Percentiles rank a stretch among this genome's conserved stretches.
phyloP scores from a whole-genome alignment of 2,113 vertebrate genomes.

The Megaceryle torquata region DNA sequence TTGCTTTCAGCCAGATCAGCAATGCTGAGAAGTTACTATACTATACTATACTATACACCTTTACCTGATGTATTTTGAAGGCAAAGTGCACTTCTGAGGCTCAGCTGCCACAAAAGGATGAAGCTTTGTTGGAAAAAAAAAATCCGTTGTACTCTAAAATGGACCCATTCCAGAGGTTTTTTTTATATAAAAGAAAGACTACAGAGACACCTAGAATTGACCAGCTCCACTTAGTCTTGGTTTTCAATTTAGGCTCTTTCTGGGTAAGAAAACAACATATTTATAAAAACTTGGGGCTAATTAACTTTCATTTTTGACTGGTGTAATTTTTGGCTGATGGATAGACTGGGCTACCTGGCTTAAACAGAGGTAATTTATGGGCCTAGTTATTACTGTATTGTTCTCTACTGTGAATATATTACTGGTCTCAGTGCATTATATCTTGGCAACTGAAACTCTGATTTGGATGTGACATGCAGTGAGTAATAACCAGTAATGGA shows the following conservation, averaged over 20 bases:
- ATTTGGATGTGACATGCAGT: not conserved
- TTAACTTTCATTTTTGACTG: not conserved
- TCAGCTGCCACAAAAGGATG: not conserved
- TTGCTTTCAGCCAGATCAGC: constrained; percentile 30
- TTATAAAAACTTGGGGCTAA: not conserved
- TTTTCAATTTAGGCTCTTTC: not conserved
- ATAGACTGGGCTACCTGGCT: not conserved
- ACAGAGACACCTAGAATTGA: not conserved
- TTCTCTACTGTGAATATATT: not conserved
- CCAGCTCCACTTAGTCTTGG: not conserved
- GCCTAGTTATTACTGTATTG: not conserved
- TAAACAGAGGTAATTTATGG: not conserved
- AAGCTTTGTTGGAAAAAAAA: not conserved
- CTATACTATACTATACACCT: not conserved
- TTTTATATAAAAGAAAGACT: not conserved
- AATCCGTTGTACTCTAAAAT: not conserved
- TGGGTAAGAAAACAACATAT: not conserved
- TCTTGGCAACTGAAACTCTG: not conserved
- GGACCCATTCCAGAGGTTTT: not conserved
- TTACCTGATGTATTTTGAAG: constrained; percentile 19
- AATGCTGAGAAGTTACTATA: not conserved
- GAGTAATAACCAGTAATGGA: not conserved
- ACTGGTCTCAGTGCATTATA: not conserved
- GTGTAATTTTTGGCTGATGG: not conserved
- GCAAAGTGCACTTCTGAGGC: constrained; percentile 3